A percentile compares a stretch with the other conserved stretches of the same genome.
These are phyloP conservation scores for Alethe castanea DNA, from an alignment of 2,113 vertebrate genomes.

Conservation along the genomic window DNA sequence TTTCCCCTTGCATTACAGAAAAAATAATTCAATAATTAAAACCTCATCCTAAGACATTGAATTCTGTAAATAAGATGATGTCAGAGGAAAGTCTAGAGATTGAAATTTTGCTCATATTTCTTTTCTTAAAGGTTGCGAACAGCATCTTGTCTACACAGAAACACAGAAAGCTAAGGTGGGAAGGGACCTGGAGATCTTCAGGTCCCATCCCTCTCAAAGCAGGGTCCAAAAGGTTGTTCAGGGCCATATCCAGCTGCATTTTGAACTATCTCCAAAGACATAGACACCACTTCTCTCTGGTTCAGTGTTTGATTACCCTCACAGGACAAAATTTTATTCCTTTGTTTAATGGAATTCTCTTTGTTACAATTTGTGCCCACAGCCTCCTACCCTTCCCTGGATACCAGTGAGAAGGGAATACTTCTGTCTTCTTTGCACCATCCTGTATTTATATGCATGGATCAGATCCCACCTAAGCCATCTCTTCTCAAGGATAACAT, in stretches of 20 bases:
- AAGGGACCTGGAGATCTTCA: neutral
- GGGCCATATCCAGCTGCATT: neutral
- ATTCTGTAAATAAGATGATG: neutral
- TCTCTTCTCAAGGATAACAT: neutral
- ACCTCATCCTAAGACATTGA: neutral
- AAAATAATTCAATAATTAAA: neutral
- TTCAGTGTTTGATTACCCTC: neutral
- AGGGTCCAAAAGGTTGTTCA: neutral
- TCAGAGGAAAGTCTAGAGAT: neutral
- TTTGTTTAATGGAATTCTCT: neutral
- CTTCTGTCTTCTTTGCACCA: neutral
- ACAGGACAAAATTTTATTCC: neutral
- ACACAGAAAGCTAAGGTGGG: neutral
- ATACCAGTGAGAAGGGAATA: neutral
- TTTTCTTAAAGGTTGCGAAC: neutral
- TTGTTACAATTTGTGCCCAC: neutral
- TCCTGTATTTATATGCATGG: neutral
- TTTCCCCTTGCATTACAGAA: neutral
- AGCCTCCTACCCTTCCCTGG: neutral
- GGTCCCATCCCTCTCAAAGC: neutral
- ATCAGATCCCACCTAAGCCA: neutral
- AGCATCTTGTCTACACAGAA: neutral
- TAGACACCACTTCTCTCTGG: neutral
- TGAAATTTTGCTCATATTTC: neutral
- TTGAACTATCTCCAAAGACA: neutral